Evolutionary conservation across 2,888 invertebrate species (phyloP).

Genomic region (Harpalus rufipes): DNA sequence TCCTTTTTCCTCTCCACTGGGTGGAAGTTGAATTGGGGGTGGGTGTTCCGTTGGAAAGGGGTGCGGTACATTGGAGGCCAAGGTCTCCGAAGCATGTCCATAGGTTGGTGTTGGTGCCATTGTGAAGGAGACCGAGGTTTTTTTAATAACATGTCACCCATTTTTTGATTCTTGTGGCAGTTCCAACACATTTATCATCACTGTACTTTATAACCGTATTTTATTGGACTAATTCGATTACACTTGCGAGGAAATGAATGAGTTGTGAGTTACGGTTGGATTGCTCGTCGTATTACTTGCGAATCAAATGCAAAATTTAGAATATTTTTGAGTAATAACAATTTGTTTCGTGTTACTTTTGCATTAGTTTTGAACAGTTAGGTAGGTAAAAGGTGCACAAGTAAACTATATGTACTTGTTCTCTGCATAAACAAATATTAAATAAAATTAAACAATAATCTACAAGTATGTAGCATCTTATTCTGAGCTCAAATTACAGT

Average conservation of each 20-base stretch:
- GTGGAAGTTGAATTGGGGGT: slow-evolving; percentile 69
- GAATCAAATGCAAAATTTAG: too few relatives aligned
- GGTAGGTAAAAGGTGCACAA: too few relatives aligned
- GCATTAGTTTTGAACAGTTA: too few relatives aligned
- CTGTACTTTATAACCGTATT: neutral
- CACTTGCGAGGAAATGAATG: slow-evolving; percentile 8
- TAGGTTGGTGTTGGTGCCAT: slow-evolving; percentile 73
- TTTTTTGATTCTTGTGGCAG: slow-evolving; percentile 69
- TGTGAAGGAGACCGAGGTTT: slow-evolving; percentile 78
- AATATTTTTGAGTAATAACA: too few relatives aligned
- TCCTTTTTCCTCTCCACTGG: slow-evolving; percentile 75
- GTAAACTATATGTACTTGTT: too few relatives aligned
- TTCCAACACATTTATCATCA: slow-evolving; percentile 51
- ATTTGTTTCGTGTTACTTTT: too few relatives aligned
- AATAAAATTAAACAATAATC: too few relatives aligned
- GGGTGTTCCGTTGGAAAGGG: slow-evolving; percentile 72
- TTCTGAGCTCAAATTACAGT: too few relatives aligned
- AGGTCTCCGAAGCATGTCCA: slow-evolving; percentile 78
- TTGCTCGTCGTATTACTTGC: too few relatives aligned
- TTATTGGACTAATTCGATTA: slow-evolving; percentile 17
- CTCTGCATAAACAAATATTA: too few relatives aligned
- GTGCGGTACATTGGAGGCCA: slow-evolving; percentile 84
- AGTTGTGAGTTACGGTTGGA: neutral
- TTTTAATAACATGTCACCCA: slow-evolving; percentile 83
- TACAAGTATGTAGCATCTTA: too few relatives aligned